A percentile compares a stretch with the other conserved stretches of the same genome.
Evolutionary conservation across 2,888 invertebrate genomes (phyloP).

Genomic region (Neelides folsomi): DNA sequence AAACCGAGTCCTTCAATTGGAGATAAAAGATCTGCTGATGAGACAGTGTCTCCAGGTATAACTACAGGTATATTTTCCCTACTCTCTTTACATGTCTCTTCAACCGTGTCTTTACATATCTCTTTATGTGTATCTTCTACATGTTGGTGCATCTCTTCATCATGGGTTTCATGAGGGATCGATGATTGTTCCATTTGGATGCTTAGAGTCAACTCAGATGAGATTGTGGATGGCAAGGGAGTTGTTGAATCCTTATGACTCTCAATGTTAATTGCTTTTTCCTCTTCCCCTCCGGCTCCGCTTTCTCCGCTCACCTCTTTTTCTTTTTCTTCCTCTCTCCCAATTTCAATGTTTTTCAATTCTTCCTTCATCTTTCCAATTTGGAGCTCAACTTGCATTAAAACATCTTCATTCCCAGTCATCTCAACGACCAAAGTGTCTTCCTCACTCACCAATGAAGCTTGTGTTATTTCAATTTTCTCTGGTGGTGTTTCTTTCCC

Average conservation of each 20-base stretch:
- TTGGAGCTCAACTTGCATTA: not conserved
- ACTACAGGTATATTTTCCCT: too few relatives aligned
- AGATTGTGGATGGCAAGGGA: conserved; percentile 12
- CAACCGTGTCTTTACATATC: too few relatives aligned
- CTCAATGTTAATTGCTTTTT: not conserved
- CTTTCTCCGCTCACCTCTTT: conserved; percentile 1
- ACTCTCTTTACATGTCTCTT: too few relatives aligned
- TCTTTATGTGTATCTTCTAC: too few relatives aligned
- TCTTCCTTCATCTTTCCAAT: not conserved
- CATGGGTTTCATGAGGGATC: too few relatives aligned
- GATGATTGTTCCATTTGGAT: conserved; percentile 21
- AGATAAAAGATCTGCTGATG: too few relatives aligned
- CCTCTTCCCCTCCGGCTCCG: conserved; percentile 4
- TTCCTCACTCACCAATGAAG: not conserved
- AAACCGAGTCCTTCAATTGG: not conserved
- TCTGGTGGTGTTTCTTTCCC: not conserved
- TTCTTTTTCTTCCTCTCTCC: not conserved
- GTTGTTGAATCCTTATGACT: conserved; percentile 7
- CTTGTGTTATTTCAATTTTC: not conserved
- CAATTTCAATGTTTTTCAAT: conserved; percentile 2
- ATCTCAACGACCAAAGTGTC: not conserved
- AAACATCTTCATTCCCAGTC: not conserved
- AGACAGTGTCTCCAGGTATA: too few relatives aligned
- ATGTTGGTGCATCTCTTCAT: conserved; percentile 15
- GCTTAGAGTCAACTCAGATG: conserved; percentile 21